Percentiles rank a stretch among this genome's conserved stretches.
phyloP scores from a whole-genome alignment of 2,797 vertebrate species.

The Rousettus madagascariensis region DNA sequence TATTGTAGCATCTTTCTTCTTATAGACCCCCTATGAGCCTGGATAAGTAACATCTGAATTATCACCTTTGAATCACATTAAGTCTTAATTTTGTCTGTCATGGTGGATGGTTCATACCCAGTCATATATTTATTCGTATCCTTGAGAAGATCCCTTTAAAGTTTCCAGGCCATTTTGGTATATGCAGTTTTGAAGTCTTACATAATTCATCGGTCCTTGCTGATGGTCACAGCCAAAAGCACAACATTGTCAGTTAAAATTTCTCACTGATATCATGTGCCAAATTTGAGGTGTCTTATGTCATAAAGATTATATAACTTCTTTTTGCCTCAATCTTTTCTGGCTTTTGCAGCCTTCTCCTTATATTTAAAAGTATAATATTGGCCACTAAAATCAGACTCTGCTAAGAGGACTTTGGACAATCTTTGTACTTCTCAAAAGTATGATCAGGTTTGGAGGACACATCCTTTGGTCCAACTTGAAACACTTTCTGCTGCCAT shows the following conservation, averaged over 20 bases:
- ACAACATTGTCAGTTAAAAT: conserved; percentile 40
- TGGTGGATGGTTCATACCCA: neutral
- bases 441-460: neutral
- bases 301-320: conserved; percentile 39
- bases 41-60: neutral
- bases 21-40: neutral
- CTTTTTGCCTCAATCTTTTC: neutral
- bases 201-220: neutral
- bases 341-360: conserved; percentile 13
- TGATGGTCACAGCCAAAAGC: conserved; percentile 23
- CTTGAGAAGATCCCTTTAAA: neutral
- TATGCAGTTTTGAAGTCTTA: conserved; percentile 14
- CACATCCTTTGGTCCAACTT: neutral
- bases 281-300: conserved; percentile 38
- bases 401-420: neutral
- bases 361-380: conserved; percentile 24
- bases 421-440: neutral
- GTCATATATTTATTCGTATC: conserved; percentile 32
- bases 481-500: neutral
- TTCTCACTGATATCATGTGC: neutral
- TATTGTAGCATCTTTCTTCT: neutral
- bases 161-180: neutral
- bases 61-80: neutral
- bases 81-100: conserved; percentile 32
- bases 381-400: neutral